Conservation (phyloP, 2,888 invertebrate genomes). For the Scrobipalpa costella region DNA sequence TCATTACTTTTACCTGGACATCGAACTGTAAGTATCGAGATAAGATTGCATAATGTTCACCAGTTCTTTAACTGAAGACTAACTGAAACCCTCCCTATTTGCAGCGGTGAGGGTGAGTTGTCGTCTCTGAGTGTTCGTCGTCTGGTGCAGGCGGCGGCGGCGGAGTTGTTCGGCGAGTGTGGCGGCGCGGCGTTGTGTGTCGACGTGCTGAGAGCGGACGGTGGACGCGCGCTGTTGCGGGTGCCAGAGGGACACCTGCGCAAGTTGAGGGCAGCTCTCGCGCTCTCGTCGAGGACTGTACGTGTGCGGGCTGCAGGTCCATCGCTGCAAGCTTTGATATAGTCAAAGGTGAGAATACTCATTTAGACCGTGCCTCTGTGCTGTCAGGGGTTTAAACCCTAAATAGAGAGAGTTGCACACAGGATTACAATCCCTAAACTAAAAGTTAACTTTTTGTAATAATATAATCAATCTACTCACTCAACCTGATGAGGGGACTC, state of each 20-base stretch:
- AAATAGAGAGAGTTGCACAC: too few relatives aligned
- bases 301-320: constrained; percentile 41
- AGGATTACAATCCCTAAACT: too few relatives aligned
- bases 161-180: constrained; percentile 46
- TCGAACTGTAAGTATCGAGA: constrained; percentile 56
- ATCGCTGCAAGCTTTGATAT: constrained; percentile 45
- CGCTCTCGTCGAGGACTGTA: constrained; percentile 35
- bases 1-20: constrained; percentile 56
- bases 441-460: too few relatives aligned
- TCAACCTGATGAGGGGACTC: too few relatives aligned
- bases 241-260: constrained; percentile 63
- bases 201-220: constrained; percentile 48
- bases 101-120: constrained; percentile 37
- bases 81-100: not conserved
- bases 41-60: constrained; percentile 34
- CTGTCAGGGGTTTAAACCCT: too few relatives aligned
- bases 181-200: constrained; percentile 41
- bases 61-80: not conserved
- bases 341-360: constrained; percentile 19
- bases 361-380: not conserved
- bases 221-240: constrained; percentile 64
- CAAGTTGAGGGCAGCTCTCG: constrained; percentile 44
- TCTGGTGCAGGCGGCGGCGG: constrained; percentile 39
- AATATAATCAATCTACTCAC: too few relatives aligned
- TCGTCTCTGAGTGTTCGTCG: constrained; percentile 41